Conservation (phyloP, 2,113 vertebrate genomes). For the Mobula birostris region DNA sequence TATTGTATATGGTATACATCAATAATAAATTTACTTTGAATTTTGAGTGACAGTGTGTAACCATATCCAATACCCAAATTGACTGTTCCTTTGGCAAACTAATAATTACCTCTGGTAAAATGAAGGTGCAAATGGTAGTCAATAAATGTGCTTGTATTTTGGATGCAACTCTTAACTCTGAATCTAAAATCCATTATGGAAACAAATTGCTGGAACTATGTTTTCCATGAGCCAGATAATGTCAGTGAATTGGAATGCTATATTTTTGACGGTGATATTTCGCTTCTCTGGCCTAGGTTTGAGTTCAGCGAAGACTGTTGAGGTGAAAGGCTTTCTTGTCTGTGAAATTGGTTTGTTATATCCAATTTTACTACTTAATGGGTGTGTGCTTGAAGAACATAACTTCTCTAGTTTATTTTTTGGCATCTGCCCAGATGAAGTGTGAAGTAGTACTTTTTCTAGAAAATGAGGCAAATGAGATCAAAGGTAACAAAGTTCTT, state of each 20-base stretch:
- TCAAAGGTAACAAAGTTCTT: not conserved
- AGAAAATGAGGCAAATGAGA: not conserved
- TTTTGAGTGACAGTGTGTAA: too few relatives aligned
- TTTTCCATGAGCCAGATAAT: not conserved
- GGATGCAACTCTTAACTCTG: not conserved
- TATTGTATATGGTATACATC: too few relatives aligned
- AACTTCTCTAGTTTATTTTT: not conserved
- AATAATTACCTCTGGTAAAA: not conserved
- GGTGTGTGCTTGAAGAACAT: not conserved
- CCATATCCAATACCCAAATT: not conserved
- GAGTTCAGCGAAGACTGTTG: not conserved
- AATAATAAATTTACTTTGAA: too few relatives aligned
- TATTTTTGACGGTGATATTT: not conserved
- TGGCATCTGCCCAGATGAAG: not conserved
- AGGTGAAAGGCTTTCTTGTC: not conserved
- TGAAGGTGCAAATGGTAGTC: not conserved
- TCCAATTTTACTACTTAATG: not conserved
- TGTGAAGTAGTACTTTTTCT: not conserved
- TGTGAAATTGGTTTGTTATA: not conserved
- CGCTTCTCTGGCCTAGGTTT: not conserved
- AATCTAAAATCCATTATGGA: not conserved
- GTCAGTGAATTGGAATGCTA: not conserved
- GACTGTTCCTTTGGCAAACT: not conserved
- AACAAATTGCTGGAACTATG: not conserved
- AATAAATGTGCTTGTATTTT: not conserved